These are phyloP conservation scores for Bradypodion ventrale DNA, from an alignment of 2,797 vertebrate genomes.

Conservation along the genomic window DNA sequence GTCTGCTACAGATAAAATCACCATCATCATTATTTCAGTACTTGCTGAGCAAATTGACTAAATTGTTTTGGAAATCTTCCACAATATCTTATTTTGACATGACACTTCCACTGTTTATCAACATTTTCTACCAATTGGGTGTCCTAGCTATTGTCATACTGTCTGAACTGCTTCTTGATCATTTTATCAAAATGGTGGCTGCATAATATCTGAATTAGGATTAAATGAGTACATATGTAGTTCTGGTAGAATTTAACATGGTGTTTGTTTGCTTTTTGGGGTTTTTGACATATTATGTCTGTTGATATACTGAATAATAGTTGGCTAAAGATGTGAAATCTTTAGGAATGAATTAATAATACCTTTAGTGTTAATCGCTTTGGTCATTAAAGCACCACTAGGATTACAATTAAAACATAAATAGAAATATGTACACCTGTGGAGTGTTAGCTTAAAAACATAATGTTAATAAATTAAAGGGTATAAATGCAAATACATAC, in stretches of 20 bases:
- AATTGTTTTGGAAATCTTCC: neutral
- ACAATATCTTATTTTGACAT: conserved; percentile 30
- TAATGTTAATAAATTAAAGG: too few relatives aligned
- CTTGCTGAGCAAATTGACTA: conserved; percentile 36
- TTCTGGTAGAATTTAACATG: neutral
- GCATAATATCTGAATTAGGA: neutral
- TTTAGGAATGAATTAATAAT: too few relatives aligned
- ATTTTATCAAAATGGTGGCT: conserved; percentile 25
- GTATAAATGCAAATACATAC: too few relatives aligned
- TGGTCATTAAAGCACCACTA: too few relatives aligned
- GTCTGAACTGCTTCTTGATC: conserved; percentile 24
- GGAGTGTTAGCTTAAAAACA: too few relatives aligned
- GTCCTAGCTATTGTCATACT: neutral
- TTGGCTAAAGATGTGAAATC: neutral
- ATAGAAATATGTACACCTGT: too few relatives aligned
- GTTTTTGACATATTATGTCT: neutral
- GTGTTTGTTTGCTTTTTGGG: neutral
- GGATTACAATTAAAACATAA: too few relatives aligned
- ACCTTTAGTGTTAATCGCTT: too few relatives aligned
- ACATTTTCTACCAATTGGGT: neutral
- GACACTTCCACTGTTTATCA: conserved; percentile 7
- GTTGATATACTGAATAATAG: neutral
- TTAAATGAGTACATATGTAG: neutral
- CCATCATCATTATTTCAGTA: conserved; percentile 43
- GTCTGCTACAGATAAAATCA: conserved; percentile 23